Evolutionary conservation across 2,797 vertebrate species (phyloP).

Genomic region (Buphagus erythrorhynchus): DNA sequence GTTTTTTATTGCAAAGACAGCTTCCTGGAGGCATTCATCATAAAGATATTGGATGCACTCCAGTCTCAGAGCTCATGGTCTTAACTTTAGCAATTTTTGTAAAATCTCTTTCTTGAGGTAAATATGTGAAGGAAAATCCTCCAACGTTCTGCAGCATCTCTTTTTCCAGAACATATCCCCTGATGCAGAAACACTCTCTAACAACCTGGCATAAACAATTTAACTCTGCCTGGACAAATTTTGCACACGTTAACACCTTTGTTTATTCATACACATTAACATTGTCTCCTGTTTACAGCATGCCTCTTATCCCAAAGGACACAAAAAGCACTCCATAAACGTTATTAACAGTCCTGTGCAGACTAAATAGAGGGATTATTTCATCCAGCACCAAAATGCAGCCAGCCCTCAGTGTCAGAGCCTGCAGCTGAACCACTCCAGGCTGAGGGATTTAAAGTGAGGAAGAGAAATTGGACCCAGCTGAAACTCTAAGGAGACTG

Average conservation of each 20-base stretch:
- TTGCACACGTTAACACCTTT: slow-evolving; percentile 44
- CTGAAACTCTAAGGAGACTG: background rate
- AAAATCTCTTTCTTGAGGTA: background rate
- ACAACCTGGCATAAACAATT: slow-evolving; percentile 16
- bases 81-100: background rate
- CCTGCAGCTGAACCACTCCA: background rate
- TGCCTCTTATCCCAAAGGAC: slow-evolving; percentile 17
- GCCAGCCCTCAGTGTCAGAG: background rate
- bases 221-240: slow-evolving; percentile 22
- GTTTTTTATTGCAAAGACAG: background rate
- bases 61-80: background rate
- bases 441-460: background rate
- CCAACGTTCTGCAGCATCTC: background rate
- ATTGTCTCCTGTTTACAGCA: slow-evolving; percentile 23
- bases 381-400: slow-evolving; percentile 11
- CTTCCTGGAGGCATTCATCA: slow-evolving; percentile 43
- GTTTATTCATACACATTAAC: slow-evolving; percentile 55
- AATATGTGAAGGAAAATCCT: background rate
- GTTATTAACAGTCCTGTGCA: background rate
- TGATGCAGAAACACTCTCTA: background rate
- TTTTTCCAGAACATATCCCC: background rate
- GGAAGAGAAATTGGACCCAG: background rate
- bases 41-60: slow-evolving; percentile 7
- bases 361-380: slow-evolving; percentile 59
- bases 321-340: slow-evolving; percentile 21